Evolutionary conservation across 2,888 invertebrate genomes (phyloP).

Genomic region (Drosophila infuscata): DNA sequence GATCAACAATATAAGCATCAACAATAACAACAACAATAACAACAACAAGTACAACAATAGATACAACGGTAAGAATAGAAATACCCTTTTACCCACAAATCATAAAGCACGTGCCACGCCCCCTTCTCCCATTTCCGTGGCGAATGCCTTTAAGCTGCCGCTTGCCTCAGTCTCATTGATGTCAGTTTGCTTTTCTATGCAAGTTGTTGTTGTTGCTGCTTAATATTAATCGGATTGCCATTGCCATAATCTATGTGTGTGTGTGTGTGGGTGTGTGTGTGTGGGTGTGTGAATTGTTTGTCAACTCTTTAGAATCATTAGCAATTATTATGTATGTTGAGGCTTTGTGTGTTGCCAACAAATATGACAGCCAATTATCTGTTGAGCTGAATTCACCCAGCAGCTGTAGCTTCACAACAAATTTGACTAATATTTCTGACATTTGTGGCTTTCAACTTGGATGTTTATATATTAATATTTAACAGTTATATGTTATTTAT

Average conservation of each 20-base stretch:
- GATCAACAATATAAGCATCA: conserved; percentile 37
- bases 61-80: conserved; percentile 5
- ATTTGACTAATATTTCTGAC: not conserved
- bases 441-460: not conserved
- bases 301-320: conserved; percentile 44
- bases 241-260: conserved; percentile 43
- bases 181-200: conserved; percentile 22
- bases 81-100: conserved; percentile 30
- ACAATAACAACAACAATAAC: conserved; percentile 9
- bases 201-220: conserved; percentile 40
- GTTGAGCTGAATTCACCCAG: not conserved
- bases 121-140: not conserved
- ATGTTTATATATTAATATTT: not conserved
- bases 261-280: not conserved
- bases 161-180: conserved; percentile 21
- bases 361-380: conserved; percentile 21
- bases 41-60: conserved; percentile 4
- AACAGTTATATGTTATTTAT: not conserved
- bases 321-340: conserved; percentile 41
- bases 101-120: conserved; percentile 28
- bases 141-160: conserved; percentile 21
- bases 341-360: conserved; percentile 9
- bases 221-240: conserved; percentile 62
- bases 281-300: conserved; percentile 11
- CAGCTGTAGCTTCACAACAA: not conserved